Base-by-base conservation (phyloP, 2,113 vertebrate species). In the Brachyhypopomus gauderio region DNA sequence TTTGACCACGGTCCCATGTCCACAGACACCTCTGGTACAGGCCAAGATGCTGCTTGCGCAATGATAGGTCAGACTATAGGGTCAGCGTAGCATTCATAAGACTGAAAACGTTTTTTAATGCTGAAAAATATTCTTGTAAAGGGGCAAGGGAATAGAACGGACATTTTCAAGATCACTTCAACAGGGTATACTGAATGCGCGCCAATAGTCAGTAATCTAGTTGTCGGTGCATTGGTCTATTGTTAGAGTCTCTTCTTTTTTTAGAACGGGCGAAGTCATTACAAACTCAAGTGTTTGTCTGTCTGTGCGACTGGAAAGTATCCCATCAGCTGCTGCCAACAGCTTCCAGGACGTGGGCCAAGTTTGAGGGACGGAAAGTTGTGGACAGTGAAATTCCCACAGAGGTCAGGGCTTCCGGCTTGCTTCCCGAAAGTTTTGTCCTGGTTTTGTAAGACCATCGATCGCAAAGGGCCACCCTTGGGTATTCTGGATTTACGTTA, bases 391-490 rank as follows among this genome's bases (percentile, higher is more conserved):
- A 23, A 22, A 72, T 72, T 79, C 67, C 56, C 66, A 79, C 59
- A 56, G 59, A 72, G 34, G 36, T 22, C 22, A 45, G 9, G 2
- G 36, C 56, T 79, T 79, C 67, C 67, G 38, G 77, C 55, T 20
- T 12, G 3, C 48, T 79, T 79, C 77, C 77, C 67, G 52, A 79
- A 72, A 72, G 67, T 58, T 78, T 70, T 20, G 30, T 14, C 20
- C 20, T 38, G 20, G 60, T 11, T 52, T 52, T 14, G 45, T 52
- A 8, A 52, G 9, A 52, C 3, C 45, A 41, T 41, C 56, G 9
- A n/a, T 23, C 4, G 59, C 38, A 27, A 36, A 20, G 74, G 22
- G 27, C 45, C 45, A 52, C 12, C 45, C 12, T 41, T 41, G 41
- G 5, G 41, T 41, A 5, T 41, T 41, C 9, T 41, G 4, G 41